A percentile compares a stretch with the other conserved stretches of the same genome.
Conservation (phyloP, 2,113 vertebrate genomes). For the Poeciliopsis prolifica region DNA sequence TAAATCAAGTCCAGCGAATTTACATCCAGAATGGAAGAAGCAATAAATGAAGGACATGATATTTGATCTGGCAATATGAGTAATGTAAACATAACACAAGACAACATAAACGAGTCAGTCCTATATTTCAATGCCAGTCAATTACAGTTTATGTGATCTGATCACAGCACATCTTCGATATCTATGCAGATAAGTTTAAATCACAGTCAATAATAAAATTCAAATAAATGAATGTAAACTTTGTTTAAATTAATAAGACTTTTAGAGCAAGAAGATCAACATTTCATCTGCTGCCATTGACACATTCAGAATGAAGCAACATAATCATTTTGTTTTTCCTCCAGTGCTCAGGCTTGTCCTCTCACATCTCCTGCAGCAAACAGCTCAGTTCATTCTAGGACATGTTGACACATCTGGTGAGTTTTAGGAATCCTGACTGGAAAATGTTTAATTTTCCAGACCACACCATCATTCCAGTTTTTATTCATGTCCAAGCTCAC, state of each 20-base stretch:
- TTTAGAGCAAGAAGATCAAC: constrained; percentile 10
- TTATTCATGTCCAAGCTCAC: background rate
- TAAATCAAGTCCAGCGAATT: constrained; percentile 56
- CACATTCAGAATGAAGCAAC: constrained; percentile 44
- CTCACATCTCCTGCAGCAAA: constrained; percentile 8
- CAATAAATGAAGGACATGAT: constrained; percentile 47
- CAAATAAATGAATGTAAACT: constrained; percentile 22
- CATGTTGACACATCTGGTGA: background rate
- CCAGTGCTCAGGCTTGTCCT: background rate
- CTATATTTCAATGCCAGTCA: background rate
- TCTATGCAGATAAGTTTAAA: constrained; percentile 12
- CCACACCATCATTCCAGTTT: background rate
- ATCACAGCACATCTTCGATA: constrained; percentile 29
- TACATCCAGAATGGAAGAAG: constrained; percentile 50
- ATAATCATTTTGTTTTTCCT: constrained; percentile 35
- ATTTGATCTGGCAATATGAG: constrained; percentile 33
- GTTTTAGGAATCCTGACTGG: background rate
- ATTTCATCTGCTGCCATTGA: constrained; percentile 33
- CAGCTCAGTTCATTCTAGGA: background rate
- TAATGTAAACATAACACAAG: constrained; percentile 60
- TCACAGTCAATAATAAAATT: constrained; percentile 27
- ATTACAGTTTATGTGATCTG: constrained; percentile 24
- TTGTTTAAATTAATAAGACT: background rate
- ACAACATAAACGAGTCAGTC: constrained; percentile 20
- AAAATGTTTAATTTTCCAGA: background rate